These are phyloP conservation scores for Noctua janthe DNA, from an alignment of 2,888 invertebrate genomes.

Conservation along the genomic window DNA sequence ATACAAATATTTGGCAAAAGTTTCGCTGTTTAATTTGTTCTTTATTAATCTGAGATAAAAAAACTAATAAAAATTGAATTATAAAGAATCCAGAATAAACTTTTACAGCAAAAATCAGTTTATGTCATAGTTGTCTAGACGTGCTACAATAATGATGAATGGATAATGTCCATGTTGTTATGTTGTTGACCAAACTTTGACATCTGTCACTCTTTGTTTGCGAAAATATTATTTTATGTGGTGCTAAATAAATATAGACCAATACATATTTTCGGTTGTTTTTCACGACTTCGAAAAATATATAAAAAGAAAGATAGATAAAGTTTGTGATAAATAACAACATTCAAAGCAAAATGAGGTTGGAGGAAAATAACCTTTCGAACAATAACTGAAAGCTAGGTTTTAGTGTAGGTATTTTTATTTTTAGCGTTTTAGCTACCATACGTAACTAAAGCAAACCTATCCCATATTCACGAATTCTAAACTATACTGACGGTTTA, in stretches of 20 bases:
- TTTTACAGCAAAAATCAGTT: not conserved
- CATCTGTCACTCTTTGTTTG: not conserved
- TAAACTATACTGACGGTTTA: conserved; percentile 55
- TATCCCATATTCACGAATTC: conserved; percentile 55
- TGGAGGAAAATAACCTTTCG: not conserved
- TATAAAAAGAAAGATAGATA: not conserved
- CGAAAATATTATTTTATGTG: not conserved
- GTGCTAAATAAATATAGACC: not conserved
- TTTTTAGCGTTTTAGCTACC: conserved; percentile 3
- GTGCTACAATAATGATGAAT: too few relatives aligned
- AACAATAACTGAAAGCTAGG: not conserved
- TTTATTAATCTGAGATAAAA: not conserved
- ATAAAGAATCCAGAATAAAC: not conserved
- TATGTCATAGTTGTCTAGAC: not conserved
- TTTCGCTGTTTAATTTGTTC: not conserved
- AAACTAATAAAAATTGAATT: not conserved
- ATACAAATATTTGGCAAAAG: not conserved
- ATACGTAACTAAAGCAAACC: conserved; percentile 50
- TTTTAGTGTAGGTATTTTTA: conserved; percentile 6
- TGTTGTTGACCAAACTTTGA: not conserved
- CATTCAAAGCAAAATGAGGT: not conserved
- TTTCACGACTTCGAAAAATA: not conserved
- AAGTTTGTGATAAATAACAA: not conserved
- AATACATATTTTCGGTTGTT: not conserved
- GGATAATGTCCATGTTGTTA: not conserved